Conservation (phyloP, 2,888 invertebrate species). For the Homarus gammarus region DNA sequence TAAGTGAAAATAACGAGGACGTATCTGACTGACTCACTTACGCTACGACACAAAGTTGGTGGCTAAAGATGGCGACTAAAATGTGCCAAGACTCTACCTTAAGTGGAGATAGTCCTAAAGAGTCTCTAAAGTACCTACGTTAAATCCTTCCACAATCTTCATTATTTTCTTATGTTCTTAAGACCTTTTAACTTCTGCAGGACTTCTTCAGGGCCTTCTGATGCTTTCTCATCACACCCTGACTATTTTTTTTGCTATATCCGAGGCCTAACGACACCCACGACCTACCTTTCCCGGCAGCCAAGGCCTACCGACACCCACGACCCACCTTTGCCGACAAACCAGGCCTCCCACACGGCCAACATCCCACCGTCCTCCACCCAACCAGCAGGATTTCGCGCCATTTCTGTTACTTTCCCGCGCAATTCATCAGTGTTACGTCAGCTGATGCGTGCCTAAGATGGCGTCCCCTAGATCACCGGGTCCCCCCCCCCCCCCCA, state of each 20-base stretch:
- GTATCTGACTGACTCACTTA: too few relatives aligned
- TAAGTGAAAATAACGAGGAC: too few relatives aligned
- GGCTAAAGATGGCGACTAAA: too few relatives aligned
- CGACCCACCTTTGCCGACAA: neutral
- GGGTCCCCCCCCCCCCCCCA: neutral
- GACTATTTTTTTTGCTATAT: neutral
- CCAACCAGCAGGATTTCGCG: neutral
- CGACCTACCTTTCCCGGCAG: neutral
- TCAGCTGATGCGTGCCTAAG: neutral
- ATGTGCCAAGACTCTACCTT: too few relatives aligned
- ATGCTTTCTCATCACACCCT: neutral
- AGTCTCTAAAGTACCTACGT: too few relatives aligned
- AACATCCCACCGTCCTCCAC: too few relatives aligned
- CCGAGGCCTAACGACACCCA: neutral
- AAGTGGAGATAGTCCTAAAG: too few relatives aligned
- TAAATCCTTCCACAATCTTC: too few relatives aligned
- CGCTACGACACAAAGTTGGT: too few relatives aligned
- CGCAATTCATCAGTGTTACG: neutral
- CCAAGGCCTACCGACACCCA: neutral
- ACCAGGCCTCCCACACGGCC: neutral
- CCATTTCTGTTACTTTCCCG: neutral
- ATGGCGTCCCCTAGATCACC: neutral
- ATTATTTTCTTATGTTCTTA: too few relatives aligned
- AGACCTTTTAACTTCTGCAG: too few relatives aligned
- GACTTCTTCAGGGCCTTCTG: too few relatives aligned